Evolutionary conservation across 2,797 vertebrate species (phyloP), one percentile per base, ranked within the genome.

Genomic region (Enteromius viviparus): DNA sequence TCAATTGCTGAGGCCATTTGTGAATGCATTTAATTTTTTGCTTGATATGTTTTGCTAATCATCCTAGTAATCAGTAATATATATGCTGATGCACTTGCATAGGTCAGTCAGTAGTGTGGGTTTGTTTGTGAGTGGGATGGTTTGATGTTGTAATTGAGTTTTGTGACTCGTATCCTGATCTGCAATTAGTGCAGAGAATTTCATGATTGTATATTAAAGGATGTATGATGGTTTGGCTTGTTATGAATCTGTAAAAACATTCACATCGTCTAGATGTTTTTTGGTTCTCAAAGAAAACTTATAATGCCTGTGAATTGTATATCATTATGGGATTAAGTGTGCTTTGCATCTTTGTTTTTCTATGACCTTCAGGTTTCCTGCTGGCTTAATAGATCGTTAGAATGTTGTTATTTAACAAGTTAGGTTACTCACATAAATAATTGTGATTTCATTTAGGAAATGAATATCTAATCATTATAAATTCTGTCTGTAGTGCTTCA

Each of bases 61-160:
- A 6, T 60, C 21, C 23, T 14, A 32, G 42, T 80, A 58, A 47
- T 49, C 29, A 3, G 10, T 9, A 6, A 47, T 17, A 23, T 55
- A 53, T 11, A 23, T 72, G 14, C 21, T 49, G 55, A 47, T 81
- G 0, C 21, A 62, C 17, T 40, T 70, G 34, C 15, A 42, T 5
- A 26, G 29, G 70, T 69, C 76, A 62, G 45, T 51, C 45, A 32
- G n/a, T 78, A 21, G 64, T 21, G 23, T 4, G 58, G 37, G 77
- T 45, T 58, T n/a, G 51, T 53, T 42, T 72, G 40, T 58, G 26
- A 23, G 49, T 47, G 45, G 40, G 75, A 34, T 29, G n/a, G 47
- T 42, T 53, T 83, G 64, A 23, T 64, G 75, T 55, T 78, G 26
- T 70, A 34, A 45, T 80, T 42, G 37, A 55, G 9, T n/a, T 65